A percentile compares a stretch with the other conserved stretches of the same genome.
These are phyloP conservation scores for Drosophila flavopinicola DNA, from an alignment of 2,888 invertebrate genomes.

Conservation along the genomic window DNA sequence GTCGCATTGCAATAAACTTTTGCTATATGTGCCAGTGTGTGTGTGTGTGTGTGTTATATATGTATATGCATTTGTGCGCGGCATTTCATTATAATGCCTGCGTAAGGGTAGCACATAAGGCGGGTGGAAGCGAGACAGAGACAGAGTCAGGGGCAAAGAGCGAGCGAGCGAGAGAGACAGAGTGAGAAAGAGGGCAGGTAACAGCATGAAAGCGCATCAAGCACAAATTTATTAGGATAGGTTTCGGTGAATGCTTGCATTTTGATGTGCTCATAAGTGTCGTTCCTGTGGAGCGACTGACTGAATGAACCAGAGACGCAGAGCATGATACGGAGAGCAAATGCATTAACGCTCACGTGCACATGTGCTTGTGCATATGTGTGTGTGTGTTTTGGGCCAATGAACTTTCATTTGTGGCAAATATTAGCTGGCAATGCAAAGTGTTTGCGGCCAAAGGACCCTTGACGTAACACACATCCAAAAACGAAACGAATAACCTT, in stretches of 20 bases:
- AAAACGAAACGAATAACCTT: slow-evolving; percentile 19
- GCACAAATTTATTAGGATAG: slow-evolving; percentile 79
- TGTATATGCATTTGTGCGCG: slow-evolving; percentile 38
- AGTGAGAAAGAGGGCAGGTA: slow-evolving; percentile 56
- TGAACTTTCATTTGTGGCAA: slow-evolving; percentile 49
- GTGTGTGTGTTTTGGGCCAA: slow-evolving; percentile 48
- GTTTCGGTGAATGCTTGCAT: slow-evolving; percentile 75
- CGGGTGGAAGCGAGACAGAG: slow-evolving; percentile 9
- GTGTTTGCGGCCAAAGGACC: slow-evolving; percentile 1
- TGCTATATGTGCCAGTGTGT: slow-evolving; percentile 28
- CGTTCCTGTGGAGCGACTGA: slow-evolving; percentile 3
- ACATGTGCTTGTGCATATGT: not conserved
- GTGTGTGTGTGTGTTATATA: slow-evolving; percentile 33
- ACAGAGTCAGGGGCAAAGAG: slow-evolving; percentile 3
- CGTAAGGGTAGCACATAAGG: slow-evolving; percentile 54
- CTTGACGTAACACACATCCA: slow-evolving; percentile 10
- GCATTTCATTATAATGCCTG: slow-evolving; percentile 69
- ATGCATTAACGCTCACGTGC: slow-evolving; percentile 30
- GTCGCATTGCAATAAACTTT: slow-evolving; percentile 78
- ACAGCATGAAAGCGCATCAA: slow-evolving; percentile 77
- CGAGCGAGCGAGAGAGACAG: not conserved
- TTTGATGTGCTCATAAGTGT: slow-evolving; percentile 68
- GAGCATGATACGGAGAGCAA: not conserved
- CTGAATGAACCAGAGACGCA: not conserved
- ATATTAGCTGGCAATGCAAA: slow-evolving; percentile 25